Conservation (phyloP, 92 coral and sea anemone species). For the Galaxea fascicularis region DNA sequence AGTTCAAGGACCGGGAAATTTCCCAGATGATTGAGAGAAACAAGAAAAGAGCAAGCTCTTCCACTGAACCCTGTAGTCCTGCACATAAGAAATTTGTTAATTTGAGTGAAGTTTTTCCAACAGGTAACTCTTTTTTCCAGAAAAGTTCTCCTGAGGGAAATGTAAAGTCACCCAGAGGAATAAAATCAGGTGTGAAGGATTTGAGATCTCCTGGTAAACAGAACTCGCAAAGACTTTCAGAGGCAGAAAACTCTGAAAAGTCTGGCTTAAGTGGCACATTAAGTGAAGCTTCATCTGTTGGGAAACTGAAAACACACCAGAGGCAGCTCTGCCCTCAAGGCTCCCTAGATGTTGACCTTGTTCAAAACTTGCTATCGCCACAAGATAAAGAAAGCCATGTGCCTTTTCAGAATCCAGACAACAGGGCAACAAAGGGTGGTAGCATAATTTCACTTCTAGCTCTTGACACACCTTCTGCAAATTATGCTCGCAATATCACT, state of each 20-base stretch:
- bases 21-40: slow-evolving; percentile 73
- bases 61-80: slow-evolving; percentile 50
- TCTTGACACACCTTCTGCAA: background rate
- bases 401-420: slow-evolving; percentile 32
- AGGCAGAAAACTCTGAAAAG: slow-evolving; percentile 34
- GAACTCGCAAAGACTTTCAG: slow-evolving; percentile 38
- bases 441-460: slow-evolving; percentile 74
- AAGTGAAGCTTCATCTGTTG: slow-evolving; percentile 6
- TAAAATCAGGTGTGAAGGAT: slow-evolving; percentile 27
- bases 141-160: slow-evolving; percentile 51
- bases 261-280: slow-evolving; percentile 10
- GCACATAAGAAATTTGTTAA: slow-evolving; percentile 24
- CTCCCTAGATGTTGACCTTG: slow-evolving; percentile 56
- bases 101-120: slow-evolving; percentile 65
- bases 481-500: background rate
- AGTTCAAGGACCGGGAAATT: slow-evolving; percentile 91
- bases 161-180: slow-evolving; percentile 56
- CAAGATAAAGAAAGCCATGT: slow-evolving; percentile 49
- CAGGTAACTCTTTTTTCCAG: slow-evolving; percentile 86
- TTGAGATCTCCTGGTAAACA: slow-evolving; percentile 25
- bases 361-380: slow-evolving; percentile 68
- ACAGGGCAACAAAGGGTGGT: slow-evolving; percentile 34
- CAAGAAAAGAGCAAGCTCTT: slow-evolving; percentile 60
- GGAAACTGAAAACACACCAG: slow-evolving; percentile 1
- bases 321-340: slow-evolving; percentile 5